Conservation (phyloP, 2,113 vertebrate species). For the Herpailurus yagouaroundi region DNA sequence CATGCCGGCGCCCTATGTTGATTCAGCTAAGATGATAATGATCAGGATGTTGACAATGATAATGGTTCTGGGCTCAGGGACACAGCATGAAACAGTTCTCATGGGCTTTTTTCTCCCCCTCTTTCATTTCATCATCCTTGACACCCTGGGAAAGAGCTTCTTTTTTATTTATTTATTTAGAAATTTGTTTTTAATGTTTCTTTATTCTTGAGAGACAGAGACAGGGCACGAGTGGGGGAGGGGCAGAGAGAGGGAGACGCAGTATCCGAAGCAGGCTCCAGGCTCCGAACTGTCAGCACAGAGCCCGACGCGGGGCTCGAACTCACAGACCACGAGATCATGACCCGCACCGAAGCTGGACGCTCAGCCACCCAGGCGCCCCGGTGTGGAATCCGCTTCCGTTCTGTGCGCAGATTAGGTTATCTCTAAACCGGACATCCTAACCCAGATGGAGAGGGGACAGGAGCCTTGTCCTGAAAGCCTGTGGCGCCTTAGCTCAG, state of each 20-base stretch:
- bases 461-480: conserved; percentile 62
- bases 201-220: no score
- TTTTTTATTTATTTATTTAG: no score
- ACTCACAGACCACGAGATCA: no score
- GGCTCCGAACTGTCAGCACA: no score
- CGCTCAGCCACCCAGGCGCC: no score
- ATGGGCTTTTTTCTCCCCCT: neutral
- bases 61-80: neutral
- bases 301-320: no score
- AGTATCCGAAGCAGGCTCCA: no score
- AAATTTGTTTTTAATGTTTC: no score
- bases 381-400: no score
- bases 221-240: no score
- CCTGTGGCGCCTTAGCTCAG: neutral
- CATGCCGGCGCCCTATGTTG: neutral
- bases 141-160: neutral
- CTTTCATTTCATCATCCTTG: neutral
- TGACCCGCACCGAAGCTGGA: no score
- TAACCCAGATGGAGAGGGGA: conserved; percentile 70
- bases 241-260: no score
- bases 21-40: rapidly evolving
- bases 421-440: conserved; percentile 75
- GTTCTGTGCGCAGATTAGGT: conserved; percentile 48
- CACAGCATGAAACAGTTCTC: rapidly evolving
- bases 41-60: neutral